phyloP scores from a whole-genome alignment of 2,888 invertebrate genomes.

The Andrena camellia region DNA sequence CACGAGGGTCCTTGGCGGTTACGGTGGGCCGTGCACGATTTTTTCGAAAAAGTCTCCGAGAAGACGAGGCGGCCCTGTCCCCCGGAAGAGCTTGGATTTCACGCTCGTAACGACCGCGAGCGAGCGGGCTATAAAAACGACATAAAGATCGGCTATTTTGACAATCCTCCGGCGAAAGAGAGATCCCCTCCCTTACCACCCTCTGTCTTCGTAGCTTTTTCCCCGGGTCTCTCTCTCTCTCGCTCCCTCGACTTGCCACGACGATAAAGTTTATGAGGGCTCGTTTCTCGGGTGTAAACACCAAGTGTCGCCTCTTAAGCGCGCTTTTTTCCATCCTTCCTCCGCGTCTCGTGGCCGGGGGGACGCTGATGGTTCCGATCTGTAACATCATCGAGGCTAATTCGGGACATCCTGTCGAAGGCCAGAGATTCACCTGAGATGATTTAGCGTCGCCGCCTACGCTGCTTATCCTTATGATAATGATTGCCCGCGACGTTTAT shows the following conservation, averaged over 20 bases:
- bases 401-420: constrained; percentile 15
- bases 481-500: too few relatives aligned
- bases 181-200: constrained; percentile 39
- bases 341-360: constrained; percentile 19
- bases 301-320: constrained; percentile 67
- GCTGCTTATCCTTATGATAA: too few relatives aligned
- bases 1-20: constrained; percentile 37
- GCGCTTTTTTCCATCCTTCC: constrained; percentile 57
- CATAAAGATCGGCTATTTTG: constrained; percentile 85
- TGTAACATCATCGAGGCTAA: constrained; percentile 33
- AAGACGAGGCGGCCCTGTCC: constrained; percentile 34
- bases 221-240: constrained; percentile 10
- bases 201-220: constrained; percentile 6
- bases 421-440: constrained; percentile 30
- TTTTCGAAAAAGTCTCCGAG: constrained; percentile 64
- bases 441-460: not conserved
- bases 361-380: constrained; percentile 49
- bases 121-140: constrained; percentile 78
- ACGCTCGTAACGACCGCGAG: constrained; percentile 77
- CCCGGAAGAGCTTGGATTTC: constrained; percentile 80
- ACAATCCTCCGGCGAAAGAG: constrained; percentile 77
- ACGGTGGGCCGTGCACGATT: constrained; percentile 50
- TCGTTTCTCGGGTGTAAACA: constrained; percentile 72
- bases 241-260: constrained; percentile 50
- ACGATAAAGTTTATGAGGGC: constrained; percentile 83